These are phyloP conservation scores for Eristalis arbustorum DNA, from an alignment of 2,888 invertebrate species.

Conservation along the genomic window DNA sequence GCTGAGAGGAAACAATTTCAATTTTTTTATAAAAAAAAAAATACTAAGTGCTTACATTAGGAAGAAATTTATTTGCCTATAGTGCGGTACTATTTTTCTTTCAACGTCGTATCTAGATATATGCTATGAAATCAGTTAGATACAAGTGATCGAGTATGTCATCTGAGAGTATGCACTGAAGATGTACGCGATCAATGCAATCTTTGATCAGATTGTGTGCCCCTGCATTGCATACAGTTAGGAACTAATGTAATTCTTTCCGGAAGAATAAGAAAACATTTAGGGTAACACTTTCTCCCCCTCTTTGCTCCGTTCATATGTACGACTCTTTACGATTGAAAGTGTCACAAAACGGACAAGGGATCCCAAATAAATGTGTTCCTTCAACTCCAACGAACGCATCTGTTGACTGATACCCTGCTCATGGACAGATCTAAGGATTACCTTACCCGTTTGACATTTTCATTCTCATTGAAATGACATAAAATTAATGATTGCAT, in stretches of 20 bases:
- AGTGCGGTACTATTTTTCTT: background rate
- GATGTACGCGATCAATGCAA: background rate
- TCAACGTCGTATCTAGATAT: background rate
- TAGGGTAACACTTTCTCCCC: too few species aligned
- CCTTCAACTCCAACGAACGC: slow-evolving; percentile 25
- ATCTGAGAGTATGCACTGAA: background rate
- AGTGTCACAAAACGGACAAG: slow-evolving; percentile 49
- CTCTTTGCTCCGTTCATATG: too few species aligned
- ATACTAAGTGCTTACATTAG: background rate
- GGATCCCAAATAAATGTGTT: slow-evolving; percentile 20
- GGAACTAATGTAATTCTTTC: background rate
- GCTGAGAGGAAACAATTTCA: background rate
- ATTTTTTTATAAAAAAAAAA: background rate
- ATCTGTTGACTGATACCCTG: slow-evolving; percentile 45
- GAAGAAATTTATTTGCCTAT: background rate
- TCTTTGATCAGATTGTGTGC: background rate
- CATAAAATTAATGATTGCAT: slow-evolving; percentile 55
- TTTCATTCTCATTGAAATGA: slow-evolving; percentile 56
- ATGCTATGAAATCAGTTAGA: background rate
- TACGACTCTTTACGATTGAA: slow-evolving; percentile 1
- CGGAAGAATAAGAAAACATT: background rate
- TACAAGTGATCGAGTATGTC: background rate
- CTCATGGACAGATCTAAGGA: slow-evolving; percentile 47
- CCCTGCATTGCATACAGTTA: background rate
- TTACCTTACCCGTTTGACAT: slow-evolving; percentile 57